These are phyloP conservation scores for Nyleta sp. DNA, from an alignment of 2,888 invertebrate genomes.

Conservation along the genomic window DNA sequence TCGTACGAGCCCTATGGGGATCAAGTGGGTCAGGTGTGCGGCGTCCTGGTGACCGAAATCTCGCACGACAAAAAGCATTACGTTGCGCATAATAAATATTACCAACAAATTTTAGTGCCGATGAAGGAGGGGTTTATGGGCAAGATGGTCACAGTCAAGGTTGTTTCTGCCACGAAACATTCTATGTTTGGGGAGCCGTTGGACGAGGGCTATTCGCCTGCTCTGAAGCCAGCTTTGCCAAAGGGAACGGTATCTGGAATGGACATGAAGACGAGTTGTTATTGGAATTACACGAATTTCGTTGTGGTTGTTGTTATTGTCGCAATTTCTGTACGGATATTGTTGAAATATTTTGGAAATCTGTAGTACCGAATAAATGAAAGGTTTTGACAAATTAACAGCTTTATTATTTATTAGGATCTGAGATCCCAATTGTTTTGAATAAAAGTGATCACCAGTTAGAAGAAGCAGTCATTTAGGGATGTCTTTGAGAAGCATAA, in stretches of 20 bases:
- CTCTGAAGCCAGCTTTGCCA: slow-evolving; percentile 84
- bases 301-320: no score
- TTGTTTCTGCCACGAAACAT: slow-evolving; percentile 88
- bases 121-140: slow-evolving; percentile 91
- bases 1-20: slow-evolving; percentile 93
- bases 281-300: no score
- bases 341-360: slow-evolving; percentile 22
- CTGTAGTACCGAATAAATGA: no score
- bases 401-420: no score
- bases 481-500: no score
- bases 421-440: no score
- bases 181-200: slow-evolving; percentile 90
- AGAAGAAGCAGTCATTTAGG: no score
- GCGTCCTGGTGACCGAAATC: slow-evolving; percentile 95
- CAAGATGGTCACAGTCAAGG: slow-evolving; percentile 90
- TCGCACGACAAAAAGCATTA: slow-evolving; percentile 95
- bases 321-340: slow-evolving; percentile 19
- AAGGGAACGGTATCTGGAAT: slow-evolving; percentile 85
- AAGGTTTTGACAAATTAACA: no score
- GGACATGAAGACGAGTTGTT: no score
- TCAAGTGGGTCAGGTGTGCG: slow-evolving; percentile 87
- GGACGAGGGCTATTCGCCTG: slow-evolving; percentile 81
- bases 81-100: slow-evolving; percentile 97
- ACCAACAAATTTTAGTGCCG: slow-evolving; percentile 96
- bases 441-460: no score